A percentile compares a stretch with the other conserved stretches of the same genome.
phyloP scores from a whole-genome alignment of 1,140 invertebrate genomes.

The Tetraneura akinire region DNA sequence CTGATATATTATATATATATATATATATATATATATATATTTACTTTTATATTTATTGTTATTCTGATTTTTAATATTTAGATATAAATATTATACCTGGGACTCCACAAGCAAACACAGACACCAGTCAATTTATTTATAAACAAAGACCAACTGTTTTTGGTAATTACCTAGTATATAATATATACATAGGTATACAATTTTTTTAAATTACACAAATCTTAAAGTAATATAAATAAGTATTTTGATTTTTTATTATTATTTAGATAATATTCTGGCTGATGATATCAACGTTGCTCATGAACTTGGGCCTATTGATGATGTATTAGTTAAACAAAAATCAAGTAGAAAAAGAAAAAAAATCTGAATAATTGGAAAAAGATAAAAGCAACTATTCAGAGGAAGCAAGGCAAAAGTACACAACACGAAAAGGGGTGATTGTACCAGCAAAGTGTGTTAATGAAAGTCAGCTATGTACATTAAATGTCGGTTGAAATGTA shows the following conservation, averaged over 20 bases:
- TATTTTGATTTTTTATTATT: constrained; percentile 13
- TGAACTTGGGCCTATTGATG: background rate
- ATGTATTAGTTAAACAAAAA: background rate
- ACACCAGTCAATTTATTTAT: background rate
- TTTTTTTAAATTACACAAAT: too few species aligned
- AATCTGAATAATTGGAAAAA: too few species aligned
- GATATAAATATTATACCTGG: background rate
- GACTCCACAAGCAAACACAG: background rate
- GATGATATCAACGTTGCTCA: too few species aligned
- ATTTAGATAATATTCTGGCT: background rate
- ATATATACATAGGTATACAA: too few species aligned
- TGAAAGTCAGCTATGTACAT: background rate
- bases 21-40: too few species aligned
- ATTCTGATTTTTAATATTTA: background rate
- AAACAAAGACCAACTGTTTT: background rate
- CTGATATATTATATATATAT: too few species aligned
- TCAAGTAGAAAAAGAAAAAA: background rate
- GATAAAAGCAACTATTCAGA: too few species aligned
- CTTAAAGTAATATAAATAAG: background rate
- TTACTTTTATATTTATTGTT: background rate
- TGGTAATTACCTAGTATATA: background rate
- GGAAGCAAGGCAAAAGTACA: too few species aligned
- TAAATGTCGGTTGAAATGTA: background rate
- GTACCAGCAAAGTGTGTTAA: background rate
- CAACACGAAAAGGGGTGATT: background rate